Evolutionary conservation across 1,140 invertebrate species (phyloP), one percentile per base, ranked within the genome.

Genomic region (Pararge aegeria): DNA sequence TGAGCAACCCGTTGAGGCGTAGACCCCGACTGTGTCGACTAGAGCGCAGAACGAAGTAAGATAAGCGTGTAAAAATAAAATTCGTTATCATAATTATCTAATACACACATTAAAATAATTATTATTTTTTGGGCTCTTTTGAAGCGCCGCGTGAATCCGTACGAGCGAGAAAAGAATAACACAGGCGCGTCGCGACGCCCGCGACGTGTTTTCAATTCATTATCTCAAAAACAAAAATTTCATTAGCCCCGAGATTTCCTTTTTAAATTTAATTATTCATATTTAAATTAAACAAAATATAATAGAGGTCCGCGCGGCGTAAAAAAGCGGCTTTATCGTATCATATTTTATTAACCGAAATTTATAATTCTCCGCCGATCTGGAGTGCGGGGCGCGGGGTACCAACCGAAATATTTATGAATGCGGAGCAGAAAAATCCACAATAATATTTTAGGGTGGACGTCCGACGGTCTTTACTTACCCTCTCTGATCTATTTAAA

Each of bases 221-320:
- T 89, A 89, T 87, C 87, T 87, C 81, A 72, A 87, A 89, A 87
- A 89, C 84, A 89, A 87, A 87, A 87, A 87, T 86, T 89, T 85
- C 84, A 87, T 89, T 87, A 87, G 78, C 78, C 83, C 73, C 73
- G 75, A 87, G 84, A 87, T 86, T 87, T 89, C 83, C 78, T 87
- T 87, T 87, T 87, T 85, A 81, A 84, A 84, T 81, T 89, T 87
- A 89, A 87, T 87, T 87, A 89, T 89, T 87, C 83, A 89, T 87
- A 87, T 87, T 87, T 87, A 89, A 89, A 89, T 89, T 87, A 89
- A 89, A 89, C 84, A 89, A 86, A 87, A 89, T 87, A 89, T 87
- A 86, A 87, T 86, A 87, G 83, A 87, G 86, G 83, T 82, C 81
- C 71, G 76, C 66, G 70, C 68, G 66, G 64, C 55, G 73, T 77